Conservation (phyloP, 2,888 invertebrate species). For the Scaptomyza caliginosa region DNA sequence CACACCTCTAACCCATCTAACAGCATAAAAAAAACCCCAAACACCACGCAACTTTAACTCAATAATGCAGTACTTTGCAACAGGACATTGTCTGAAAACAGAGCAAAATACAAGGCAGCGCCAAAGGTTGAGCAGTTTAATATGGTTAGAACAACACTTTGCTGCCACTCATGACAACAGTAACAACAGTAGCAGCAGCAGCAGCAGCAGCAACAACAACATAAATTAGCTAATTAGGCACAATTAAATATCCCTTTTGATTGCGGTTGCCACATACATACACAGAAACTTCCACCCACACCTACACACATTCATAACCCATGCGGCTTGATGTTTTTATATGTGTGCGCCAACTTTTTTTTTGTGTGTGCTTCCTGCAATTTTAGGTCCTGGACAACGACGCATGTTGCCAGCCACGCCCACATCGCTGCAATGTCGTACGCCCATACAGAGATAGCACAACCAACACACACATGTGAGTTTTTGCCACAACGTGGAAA, state of each 20-base stretch:
- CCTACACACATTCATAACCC: not conserved
- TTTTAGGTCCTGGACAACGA: constrained; percentile 59
- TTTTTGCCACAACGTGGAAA: constrained; percentile 72
- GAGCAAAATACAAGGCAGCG: not conserved
- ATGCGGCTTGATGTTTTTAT: constrained; percentile 53
- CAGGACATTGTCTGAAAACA: constrained; percentile 33
- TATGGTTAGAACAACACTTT: constrained; percentile 70
- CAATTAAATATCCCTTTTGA: constrained; percentile 78
- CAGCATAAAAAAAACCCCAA: no score
- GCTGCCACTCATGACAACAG: constrained; percentile 48
- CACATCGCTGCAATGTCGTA: constrained; percentile 57
- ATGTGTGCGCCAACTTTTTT: constrained; percentile 52
- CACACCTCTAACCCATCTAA: not conserved
- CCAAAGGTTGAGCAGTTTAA: constrained; percentile 35
- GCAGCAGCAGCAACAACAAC: constrained; percentile 45
- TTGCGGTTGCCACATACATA: constrained; percentile 62
- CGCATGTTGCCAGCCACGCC: constrained; percentile 67
- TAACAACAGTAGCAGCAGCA: constrained; percentile 10
- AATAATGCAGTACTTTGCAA: constrained; percentile 29
- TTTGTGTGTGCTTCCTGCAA: constrained; percentile 58
- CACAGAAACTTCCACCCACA: not conserved
- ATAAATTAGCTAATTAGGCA: constrained; percentile 78
- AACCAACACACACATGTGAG: constrained; percentile 19
- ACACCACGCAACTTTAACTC: constrained; percentile 10
- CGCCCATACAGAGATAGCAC: constrained; percentile 54